A percentile compares a stretch with the other conserved stretches of the same genome.
These are phyloP conservation scores for Holothuria leucospilota DNA, from an alignment of 53 echinoderm and acorn worm species.

Conservation along the genomic window DNA sequence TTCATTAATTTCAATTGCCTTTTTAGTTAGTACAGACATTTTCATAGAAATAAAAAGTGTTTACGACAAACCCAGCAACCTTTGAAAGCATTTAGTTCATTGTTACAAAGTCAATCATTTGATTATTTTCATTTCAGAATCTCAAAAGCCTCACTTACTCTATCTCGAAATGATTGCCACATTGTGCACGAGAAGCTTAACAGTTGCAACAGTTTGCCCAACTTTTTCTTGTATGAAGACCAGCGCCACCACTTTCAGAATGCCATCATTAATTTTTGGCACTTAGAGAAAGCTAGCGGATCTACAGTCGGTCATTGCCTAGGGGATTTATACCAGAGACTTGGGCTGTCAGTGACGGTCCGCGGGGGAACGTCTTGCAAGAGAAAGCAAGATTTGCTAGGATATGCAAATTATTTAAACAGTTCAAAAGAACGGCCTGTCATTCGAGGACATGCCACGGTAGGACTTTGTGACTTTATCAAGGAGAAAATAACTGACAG, in stretches of 20 bases:
- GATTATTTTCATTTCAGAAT: too few species aligned
- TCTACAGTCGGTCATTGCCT: background rate
- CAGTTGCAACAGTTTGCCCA: constrained; percentile 5
- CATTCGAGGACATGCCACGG: background rate
- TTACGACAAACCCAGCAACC: too few species aligned
- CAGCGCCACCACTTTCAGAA: background rate
- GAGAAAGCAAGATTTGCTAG: background rate
- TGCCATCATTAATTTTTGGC: constrained; percentile 21
- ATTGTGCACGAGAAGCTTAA: background rate
- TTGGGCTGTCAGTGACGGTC: background rate
- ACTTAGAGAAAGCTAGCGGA: background rate
- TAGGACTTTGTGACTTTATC: constrained; percentile 17
- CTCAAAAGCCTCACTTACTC: too few species aligned
- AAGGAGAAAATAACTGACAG: background rate
- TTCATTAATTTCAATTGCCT: too few species aligned
- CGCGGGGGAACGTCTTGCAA: background rate
- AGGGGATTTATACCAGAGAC: background rate
- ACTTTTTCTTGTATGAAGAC: background rate
- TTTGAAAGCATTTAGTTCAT: too few species aligned
- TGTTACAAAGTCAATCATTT: too few species aligned
- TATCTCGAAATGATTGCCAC: background rate
- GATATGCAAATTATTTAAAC: background rate
- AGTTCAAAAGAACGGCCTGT: background rate
- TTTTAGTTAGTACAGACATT: too few species aligned
- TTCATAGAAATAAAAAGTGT: too few species aligned